Percentiles rank a stretch among this genome's conserved stretches.
phyloP scores from a whole-genome alignment of 2,797 vertebrate genomes.

The Crocidura indochinensis region DNA sequence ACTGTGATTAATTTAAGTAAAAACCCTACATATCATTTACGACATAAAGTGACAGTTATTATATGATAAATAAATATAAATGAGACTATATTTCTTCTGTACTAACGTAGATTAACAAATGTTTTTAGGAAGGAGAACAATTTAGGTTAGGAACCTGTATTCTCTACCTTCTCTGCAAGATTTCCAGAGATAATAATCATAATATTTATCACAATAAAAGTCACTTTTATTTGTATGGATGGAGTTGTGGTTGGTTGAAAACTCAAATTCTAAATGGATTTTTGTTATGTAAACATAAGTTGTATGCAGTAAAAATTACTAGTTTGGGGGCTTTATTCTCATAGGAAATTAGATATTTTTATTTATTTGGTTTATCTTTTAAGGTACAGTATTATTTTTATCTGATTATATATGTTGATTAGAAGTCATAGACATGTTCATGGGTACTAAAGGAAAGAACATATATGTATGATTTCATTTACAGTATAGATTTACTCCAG shows the following conservation, averaged over 20 bases:
- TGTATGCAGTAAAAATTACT: accelerated
- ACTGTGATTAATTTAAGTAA: not conserved
- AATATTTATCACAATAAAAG: not conserved
- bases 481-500: not conserved
- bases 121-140: not conserved
- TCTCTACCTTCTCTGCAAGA: not conserved
- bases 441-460: not conserved
- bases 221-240: not conserved
- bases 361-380: not conserved
- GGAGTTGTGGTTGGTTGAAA: not conserved
- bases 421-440: no score
- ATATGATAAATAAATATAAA: not conserved
- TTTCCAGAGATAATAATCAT: not conserved
- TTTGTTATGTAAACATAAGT: not conserved
- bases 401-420: no score
- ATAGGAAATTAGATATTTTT: not conserved
- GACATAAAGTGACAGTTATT: not conserved
- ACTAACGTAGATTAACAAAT: not conserved
- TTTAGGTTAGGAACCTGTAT: not conserved
- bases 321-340: not conserved
- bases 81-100: not conserved
- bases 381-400: not conserved
- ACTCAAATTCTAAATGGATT: not conserved
- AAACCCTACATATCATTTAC: not conserved
- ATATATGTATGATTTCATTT: not conserved